Conservation (phyloP, 1,140 invertebrate genomes). For the Portunus trituberculatus region DNA sequence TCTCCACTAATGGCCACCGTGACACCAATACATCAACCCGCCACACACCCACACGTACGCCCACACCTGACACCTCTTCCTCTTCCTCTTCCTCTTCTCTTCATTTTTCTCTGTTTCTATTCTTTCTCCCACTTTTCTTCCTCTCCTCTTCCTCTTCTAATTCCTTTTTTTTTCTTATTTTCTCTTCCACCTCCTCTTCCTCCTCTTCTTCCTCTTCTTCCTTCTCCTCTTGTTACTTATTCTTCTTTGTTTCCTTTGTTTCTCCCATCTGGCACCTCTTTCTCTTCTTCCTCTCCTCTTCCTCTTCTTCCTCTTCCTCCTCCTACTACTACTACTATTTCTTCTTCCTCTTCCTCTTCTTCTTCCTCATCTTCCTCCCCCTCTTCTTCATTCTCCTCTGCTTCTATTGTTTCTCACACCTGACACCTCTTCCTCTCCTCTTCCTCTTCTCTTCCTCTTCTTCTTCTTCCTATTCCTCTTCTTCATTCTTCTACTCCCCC, state of each 20-base stretch:
- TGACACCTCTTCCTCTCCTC: neutral
- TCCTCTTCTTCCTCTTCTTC: neutral
- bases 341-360: neutral
- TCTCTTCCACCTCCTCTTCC: neutral
- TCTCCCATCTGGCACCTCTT: neutral
- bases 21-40: slow-evolving; percentile 32
- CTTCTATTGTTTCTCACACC: neutral
- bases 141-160: neutral
- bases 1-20: neutral
- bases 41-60: slow-evolving; percentile 13
- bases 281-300: neutral
- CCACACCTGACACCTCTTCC: slow-evolving; percentile 10
- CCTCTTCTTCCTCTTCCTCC: neutral
- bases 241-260: neutral
- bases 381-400: neutral
- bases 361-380: neutral
- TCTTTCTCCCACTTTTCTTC: neutral
- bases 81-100: neutral
- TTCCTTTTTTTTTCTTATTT: neutral
- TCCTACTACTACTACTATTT: neutral
- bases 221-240: neutral
- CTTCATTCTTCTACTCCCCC: no score
- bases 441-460: neutral
- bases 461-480: no score
- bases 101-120: neutral